Evolutionary conservation across 2,113 vertebrate species (phyloP), one percentile per base, ranked within the genome.

Genomic region (Galeopterus variegatus): DNA sequence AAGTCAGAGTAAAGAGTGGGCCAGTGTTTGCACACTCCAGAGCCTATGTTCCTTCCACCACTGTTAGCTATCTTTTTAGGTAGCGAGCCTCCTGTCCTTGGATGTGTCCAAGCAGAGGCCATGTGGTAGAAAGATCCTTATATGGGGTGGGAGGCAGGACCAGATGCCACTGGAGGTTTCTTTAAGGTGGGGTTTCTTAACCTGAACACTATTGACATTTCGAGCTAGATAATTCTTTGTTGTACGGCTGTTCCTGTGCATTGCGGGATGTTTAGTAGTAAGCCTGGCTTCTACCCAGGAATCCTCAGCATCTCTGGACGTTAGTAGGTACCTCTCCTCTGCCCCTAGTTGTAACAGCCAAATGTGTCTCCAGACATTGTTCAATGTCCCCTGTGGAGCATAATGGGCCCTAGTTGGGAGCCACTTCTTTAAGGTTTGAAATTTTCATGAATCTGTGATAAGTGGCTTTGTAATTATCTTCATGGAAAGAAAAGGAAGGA

Each of bases 181-280:
- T 23, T 26, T 17, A n/a, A 26, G 52, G 24, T 3, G 5, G 26
- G 3, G 11, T 21, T 41, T 41, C 41, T 41, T 33, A 33, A 0
- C 56, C 31, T 88, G 4, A 9, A 10, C n/a, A 19, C 14, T 41
- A 7, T 13, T 50, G 45, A 54, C 48, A 4, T 17, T 36, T 10
- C 1, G 76, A 36, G 10, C 41, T 7, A 1, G 14, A 23, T 41
- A 31, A 8, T 64, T 45, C 45, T 28, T 6, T 31, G 12, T 31
- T 52, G 31, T 52, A 31, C 15, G 50, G 62, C 31, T 36, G 17
- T 24, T 76, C n/a, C 33, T 21, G 11, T 50, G 33, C 9, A 12
- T 33, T 15, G 5, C 19, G 0, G 23, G 36, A 2, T 31, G 23
- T 36, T 70, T 15, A 8, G 31, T 12, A 28, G 8, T 6, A 3